Evolutionary conservation across 2,888 invertebrate species (phyloP), one percentile per base, ranked within the genome.

Genomic region (Kuschelorhynchus macadamiae): DNA sequence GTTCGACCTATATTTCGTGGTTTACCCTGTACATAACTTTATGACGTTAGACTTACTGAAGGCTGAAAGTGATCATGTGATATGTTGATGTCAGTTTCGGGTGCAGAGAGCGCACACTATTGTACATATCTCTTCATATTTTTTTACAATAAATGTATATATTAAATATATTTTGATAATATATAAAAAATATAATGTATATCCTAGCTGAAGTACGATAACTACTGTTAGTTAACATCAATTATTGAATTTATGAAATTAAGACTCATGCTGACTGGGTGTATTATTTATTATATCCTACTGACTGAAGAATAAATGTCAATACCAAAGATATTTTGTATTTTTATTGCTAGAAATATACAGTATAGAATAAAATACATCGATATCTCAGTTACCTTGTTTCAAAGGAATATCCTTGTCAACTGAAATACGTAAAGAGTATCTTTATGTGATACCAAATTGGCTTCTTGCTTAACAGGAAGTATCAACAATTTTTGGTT

Each of bases 111-210:
- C 63, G 44, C 49, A 63, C 41, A 68, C 47, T 68, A 30, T 75
- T 83, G 83, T 83, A 83, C 83, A 83, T 83, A 83, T 83, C 83
- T 79, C 78, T 77, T 78, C 79, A 78, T 79, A 81, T 81, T 82
- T 81, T 68, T 68, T 68, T 81, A 77, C 82, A 82, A 78, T 78
- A 82, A 81, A 79, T 83, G 82, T 83, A 83, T 78, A 81, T 82
- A 82, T 78, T 20, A 50, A 61, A 63, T 83, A 82, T 83, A 82
- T 83, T 83, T 83, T 83, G 82, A 77, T 78, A 78, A 75, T 74
- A 71, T 72, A 72, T 76, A 74, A 71, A 72, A 70, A 9, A 42
- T 4, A 41, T 41, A n/a, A n/a, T n/a, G n/a, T 64, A 41, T 59
- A 57, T 61, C 66, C 66, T 73, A 74, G 74, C 73, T 75, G 73